Evolutionary conservation across 1,140 invertebrate species (phyloP).

Genomic region (Rhopalosiphum maidis): DNA sequence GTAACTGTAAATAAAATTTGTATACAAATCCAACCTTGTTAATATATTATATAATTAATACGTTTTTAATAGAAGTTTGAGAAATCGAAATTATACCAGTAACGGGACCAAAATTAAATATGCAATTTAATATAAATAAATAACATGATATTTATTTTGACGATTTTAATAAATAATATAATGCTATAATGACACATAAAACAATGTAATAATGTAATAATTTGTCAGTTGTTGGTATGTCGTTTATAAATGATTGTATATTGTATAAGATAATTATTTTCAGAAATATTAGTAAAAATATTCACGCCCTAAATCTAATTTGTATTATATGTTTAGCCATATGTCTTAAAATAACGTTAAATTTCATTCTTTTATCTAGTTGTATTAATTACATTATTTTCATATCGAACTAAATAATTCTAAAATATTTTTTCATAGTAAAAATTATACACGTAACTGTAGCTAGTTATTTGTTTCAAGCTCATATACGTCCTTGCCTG

Average conservation of each 20-base stretch:
- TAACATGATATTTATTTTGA: neutral
- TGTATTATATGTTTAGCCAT: neutral
- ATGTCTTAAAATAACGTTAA: neutral
- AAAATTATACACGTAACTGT: neutral
- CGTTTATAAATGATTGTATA: neutral
- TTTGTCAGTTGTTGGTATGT: neutral
- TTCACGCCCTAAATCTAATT: neutral
- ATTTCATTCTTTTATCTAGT: neutral
- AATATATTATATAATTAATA: neutral
- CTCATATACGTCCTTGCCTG: conserved; percentile 7
- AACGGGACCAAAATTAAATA: neutral
- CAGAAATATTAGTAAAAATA: neutral
- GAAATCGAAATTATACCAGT: neutral
- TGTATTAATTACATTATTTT: neutral
- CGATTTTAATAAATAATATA: too few relatives aligned
- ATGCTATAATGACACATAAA: neutral
- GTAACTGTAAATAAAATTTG: neutral
- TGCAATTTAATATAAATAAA: neutral
- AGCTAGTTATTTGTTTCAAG: neutral
- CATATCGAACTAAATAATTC: neutral
- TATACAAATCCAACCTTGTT: neutral
- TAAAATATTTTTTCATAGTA: neutral
- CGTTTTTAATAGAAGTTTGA: neutral
- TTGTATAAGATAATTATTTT: neutral
- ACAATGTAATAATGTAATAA: neutral